Base-by-base conservation (phyloP, 2,797 vertebrate species). In the Neopelma chrysocephalum region DNA sequence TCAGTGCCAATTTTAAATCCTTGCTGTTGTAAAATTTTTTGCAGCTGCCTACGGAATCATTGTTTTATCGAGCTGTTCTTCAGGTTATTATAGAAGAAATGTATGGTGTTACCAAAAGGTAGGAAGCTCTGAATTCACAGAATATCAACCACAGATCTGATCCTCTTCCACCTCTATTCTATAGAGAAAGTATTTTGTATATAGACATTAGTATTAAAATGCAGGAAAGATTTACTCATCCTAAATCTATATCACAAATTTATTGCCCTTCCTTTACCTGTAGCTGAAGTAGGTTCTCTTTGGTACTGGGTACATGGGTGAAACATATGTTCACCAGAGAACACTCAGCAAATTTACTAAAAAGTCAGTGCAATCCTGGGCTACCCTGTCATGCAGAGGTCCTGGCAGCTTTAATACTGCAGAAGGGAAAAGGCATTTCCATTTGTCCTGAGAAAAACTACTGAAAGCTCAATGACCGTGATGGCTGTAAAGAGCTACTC, bases 1-100 rank as follows among this genome's bases (percentile, higher is more conserved):
- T 82, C 86, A n/a, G 27, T 95, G 93, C 47, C 72, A 82, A 6
- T 77, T 96, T 94, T 57, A 83, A 93, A 71, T 72, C 76, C 58
- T 86, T 94, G 26, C 47, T 96, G 8, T 92, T 64, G 27, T 85
- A 92, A 96, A 90, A 9, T 61, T 84, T 96, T 96, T 97, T 97
- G 51, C 94, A 99, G 99, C 98, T 99, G 89, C 98, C 99, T 94
- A 99, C 98, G 93, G 99, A 99, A 96, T 99, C 99, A 48, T 97
- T 99, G 93, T 99, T 99, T 98, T 99, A 98, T 97, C 98, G 99
- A 94, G 99, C 99, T 5, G 98, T 99, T 61, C 98, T 99, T 72
- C 99, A 99, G 77, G 99, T 99, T 92, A 99, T 99, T 96, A 98
- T 99, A 94, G 98, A 98, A 97, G 99, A 99, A 96, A 98, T 98